These are phyloP conservation scores for Rhabdomys dilectus DNA, from an alignment of 2,113 vertebrate genomes.

Conservation along the genomic window DNA sequence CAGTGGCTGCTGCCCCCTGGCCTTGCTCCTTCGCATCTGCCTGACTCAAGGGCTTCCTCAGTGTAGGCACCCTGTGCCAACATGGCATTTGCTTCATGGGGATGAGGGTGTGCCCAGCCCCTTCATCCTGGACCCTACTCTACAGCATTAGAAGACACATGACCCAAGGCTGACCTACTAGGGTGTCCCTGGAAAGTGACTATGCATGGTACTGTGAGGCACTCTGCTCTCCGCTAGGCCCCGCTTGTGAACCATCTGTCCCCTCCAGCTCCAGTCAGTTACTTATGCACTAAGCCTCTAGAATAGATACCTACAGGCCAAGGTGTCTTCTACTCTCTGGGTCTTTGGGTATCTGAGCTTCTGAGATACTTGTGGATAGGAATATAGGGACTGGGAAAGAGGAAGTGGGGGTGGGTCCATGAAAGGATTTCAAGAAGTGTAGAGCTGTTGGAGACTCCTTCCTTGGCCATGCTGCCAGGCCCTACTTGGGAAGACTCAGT, in stretches of 20 bases:
- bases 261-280: background rate
- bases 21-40: background rate
- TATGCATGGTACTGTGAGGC: background rate
- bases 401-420: background rate
- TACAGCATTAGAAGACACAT: too few species aligned
- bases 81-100: too few species aligned
- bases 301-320: background rate
- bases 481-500: background rate
- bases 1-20: background rate
- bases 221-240: background rate
- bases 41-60: background rate
- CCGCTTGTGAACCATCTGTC: background rate
- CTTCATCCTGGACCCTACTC: background rate
- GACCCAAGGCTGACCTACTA: background rate
- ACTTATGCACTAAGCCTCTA: background rate
- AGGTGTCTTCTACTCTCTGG: background rate
- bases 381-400: background rate
- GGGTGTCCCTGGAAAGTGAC: background rate
- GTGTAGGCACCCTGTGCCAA: background rate
- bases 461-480: background rate
- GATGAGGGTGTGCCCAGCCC: background rate
- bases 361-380: too few species aligned
- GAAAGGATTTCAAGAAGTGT: background rate
- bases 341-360: background rate
- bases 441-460: background rate